phyloP scores from a whole-genome alignment of 2,888 invertebrate genomes.

The Heliothis peltigera region DNA sequence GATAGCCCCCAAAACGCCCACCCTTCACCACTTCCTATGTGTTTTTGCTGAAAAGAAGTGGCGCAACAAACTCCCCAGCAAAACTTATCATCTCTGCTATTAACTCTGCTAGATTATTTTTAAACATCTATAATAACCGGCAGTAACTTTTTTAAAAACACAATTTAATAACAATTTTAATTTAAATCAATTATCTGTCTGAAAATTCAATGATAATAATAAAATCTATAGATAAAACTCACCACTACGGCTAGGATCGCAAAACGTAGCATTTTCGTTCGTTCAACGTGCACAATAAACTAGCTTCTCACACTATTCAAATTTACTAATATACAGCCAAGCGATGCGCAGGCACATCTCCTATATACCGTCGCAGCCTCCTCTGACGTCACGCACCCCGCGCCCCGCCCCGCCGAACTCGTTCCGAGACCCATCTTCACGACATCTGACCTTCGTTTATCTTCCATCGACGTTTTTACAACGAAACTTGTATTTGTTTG shows the following conservation, averaged over 20 bases:
- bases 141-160: too few relatives aligned
- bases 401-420: slow-evolving; percentile 70
- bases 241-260: slow-evolving; percentile 79
- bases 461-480: slow-evolving; percentile 70
- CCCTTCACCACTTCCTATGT: too few relatives aligned
- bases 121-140: too few relatives aligned
- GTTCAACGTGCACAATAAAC: slow-evolving; percentile 69
- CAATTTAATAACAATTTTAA: background rate
- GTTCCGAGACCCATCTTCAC: slow-evolving; percentile 80
- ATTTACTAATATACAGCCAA: slow-evolving; percentile 78
- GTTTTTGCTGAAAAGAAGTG: too few relatives aligned
- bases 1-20: too few relatives aligned
- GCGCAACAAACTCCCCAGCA: too few relatives aligned
- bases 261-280: slow-evolving; percentile 77
- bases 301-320: slow-evolving; percentile 72
- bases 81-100: too few relatives aligned
- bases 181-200: background rate
- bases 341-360: slow-evolving; percentile 78
- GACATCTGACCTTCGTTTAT: slow-evolving; percentile 76
- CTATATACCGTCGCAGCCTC: slow-evolving; percentile 86
- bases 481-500: slow-evolving; percentile 41
- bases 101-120: too few relatives aligned
- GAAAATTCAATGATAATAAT: background rate
- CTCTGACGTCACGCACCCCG: slow-evolving; percentile 79
- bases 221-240: slow-evolving; percentile 61